Conservation (phyloP, 2,888 invertebrate genomes). For the Drosophila meridiana region DNA sequence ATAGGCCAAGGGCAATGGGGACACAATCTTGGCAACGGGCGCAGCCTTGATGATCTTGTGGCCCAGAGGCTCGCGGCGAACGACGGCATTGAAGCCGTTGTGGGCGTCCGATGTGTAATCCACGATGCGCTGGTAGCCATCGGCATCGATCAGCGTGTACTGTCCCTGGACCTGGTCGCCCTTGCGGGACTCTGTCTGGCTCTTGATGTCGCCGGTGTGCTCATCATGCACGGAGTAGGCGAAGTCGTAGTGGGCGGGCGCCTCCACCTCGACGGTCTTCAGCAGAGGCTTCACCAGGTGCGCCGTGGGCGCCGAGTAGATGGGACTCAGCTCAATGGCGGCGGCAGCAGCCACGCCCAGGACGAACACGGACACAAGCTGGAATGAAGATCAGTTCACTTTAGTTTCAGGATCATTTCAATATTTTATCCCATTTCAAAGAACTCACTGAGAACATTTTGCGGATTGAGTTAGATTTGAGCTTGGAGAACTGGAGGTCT, state of each 20-base stretch:
- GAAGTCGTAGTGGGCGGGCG: constrained; percentile 86
- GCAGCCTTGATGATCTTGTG: constrained; percentile 84
- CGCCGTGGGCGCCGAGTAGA: constrained; percentile 66
- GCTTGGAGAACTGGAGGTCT: constrained; percentile 21
- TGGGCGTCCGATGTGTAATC: constrained; percentile 87
- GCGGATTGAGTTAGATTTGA: constrained; percentile 17
- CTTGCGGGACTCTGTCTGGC: constrained; percentile 86
- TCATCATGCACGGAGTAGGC: constrained; percentile 86
- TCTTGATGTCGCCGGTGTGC: constrained; percentile 86
- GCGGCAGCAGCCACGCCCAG: constrained; percentile 74
- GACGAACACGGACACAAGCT: constrained; percentile 79
- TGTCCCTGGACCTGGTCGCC: constrained; percentile 86
- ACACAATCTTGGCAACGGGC: constrained; percentile 81
- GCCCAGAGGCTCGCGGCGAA: constrained; percentile 86
- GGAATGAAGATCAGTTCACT: constrained; percentile 13
- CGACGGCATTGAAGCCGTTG: constrained; percentile 87
- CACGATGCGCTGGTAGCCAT: constrained; percentile 86
- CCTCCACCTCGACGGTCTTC: constrained; percentile 82
- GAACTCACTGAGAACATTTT: constrained; percentile 65
- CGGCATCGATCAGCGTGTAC: constrained; percentile 86
- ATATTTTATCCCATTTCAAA: too few relatives aligned
- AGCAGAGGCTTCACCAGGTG: constrained; percentile 76
- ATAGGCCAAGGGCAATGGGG: constrained; percentile 75
- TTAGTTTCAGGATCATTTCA: not conserved
- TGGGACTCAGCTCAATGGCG: constrained; percentile 77